Evolutionary conservation across 2,113 vertebrate species (phyloP), one percentile per base, ranked within the genome.

Genomic region (Gymnogyps californianus): DNA sequence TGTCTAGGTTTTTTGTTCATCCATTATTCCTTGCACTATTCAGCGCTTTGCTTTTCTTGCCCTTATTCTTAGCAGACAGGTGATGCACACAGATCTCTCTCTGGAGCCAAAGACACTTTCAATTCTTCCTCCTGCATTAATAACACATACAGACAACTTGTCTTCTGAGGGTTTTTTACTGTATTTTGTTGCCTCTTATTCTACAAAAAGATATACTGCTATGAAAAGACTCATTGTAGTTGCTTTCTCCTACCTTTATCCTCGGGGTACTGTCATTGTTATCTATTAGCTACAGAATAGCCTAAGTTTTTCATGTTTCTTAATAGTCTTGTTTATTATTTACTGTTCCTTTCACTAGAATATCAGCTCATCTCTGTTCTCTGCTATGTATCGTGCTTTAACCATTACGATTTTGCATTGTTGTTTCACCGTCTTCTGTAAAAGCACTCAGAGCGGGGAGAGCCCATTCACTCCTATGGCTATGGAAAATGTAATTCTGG

Each of bases 41-140:
- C 40, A 32, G 59, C 0, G 0, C 17, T 79, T 92, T 84, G 55
- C 29, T 59, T 94, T 89, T 94, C 83, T 55, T 92, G 65, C 40
- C 77, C 65, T 87, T 82, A 49, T 36, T 95, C 86, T 71, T 65
- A 38, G 57, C 59, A 84, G 82, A 78, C 1, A 1, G 15, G 42
- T 77, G 69, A 93, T 84, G 62, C 38, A 80, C 49, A 91, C 31
- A 70, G 36, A 70, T 66, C n/a, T 61, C 75, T 78, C 79, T 86
- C 77, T 74, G 74, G 70, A 78, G 66, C 61, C 66, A 57, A 57
- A 94, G 76, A 46, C 70, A 47, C 51, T 83, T 83, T 75, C 79
- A 94, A 5, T 92, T 83, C 81, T 90, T 94, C 61, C 40, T 91
- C 57, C 57, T 79, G 54, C 89, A 82, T 94, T 91, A 93, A 84